Evolutionary conservation across 2,888 invertebrate genomes (phyloP), one percentile per base, ranked within the genome.

Genomic region (Meliscaeva auricollis): DNA sequence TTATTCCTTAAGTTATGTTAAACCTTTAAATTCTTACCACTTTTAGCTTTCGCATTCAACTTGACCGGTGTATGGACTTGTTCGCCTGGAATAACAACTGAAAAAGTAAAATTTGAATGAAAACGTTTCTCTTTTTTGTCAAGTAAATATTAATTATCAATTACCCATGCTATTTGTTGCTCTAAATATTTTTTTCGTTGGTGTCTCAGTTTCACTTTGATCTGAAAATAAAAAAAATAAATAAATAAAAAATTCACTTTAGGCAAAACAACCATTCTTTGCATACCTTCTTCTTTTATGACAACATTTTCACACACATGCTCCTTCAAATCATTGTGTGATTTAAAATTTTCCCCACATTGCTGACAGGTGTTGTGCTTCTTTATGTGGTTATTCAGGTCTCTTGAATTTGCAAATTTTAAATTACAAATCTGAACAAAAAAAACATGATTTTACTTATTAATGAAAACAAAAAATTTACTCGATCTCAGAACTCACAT

Each of bases 131-230:
- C 26, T 26, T 41, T 41, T n/a, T 41, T 17, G 4, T n/a, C n/a
- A n/a, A n/a, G n/a, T n/a, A n/a, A n/a, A n/a, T n/a, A n/a, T n/a
- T n/a, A n/a, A n/a, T n/a, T n/a, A n/a, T n/a, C n/a, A 46, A 0
- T 11, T 64, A 64, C 64, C 64, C 46, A 64, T 64, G 64, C 64
- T 64, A 5, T 64, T 64, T 17, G 64, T 64, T 46, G 30, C 64
- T 64, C 26, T 11, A 8, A 64, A 64, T 64, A 64, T 64, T 64
- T 64, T n/a, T 17, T 46, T 64, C 3, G 64, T 64, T 46, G 64
- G 46, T 17, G 30, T 46, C 4, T 64, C 64, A 7, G 64, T 17
- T 32, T 64, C 64, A 20, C 30, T 64, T 64, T 64, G 17, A 17
- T 7, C 64, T 64, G 3, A 30, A 46, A 46, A 32, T 64, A 3